Evolutionary conservation across 2,888 invertebrate genomes (phyloP), one percentile per base, ranked within the genome.

Genomic region (Hydraecia micacea): DNA sequence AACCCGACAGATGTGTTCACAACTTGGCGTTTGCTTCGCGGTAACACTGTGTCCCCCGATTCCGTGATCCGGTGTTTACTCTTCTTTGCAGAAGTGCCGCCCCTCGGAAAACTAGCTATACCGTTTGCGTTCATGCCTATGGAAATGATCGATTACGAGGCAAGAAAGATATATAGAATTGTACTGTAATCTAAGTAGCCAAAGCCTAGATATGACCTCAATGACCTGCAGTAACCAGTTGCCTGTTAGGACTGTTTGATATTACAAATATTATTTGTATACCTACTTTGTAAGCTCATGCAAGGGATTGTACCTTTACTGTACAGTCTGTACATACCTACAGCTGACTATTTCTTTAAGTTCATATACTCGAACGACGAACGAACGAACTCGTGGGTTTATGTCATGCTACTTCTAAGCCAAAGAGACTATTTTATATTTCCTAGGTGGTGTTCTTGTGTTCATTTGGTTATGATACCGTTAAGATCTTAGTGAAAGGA

Each of bases 141-240:
- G 32, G 96, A 97, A 91, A 96, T 97, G 96, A 92, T 96, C 36
- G 94, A 96, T 88, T 97, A 97, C 79, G 94, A 96, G 94, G 96
- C 95, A 88, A 73, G 18, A 18, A 52, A 36, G 18, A 55, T 21
- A 39, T 39, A 11, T 32, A 18, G 21, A 39, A 42, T 18, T 28
- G 18, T 42, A 39, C 67, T 49, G 52, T n/a, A 21, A 58, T 66
- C 42, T 39, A 52, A 52, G 36, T 55, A 39, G 13, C 18, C 11
- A 42, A 73, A 18, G 5, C 11, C 21, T 18, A 36, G 5, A 28
- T 32, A 11, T 15, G 46, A 36, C 36, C 18, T 63, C 11, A 36
- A 63, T 11, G 25, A 66, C 42, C n/a, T 39, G 3, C 8, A 28
- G 11, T 39, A 15, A 60, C 2, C 28, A 11, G 8, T 28, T 60